Evolutionary conservation across 2,113 vertebrate genomes (phyloP).

Genomic region (Paratilapia polleni): DNA sequence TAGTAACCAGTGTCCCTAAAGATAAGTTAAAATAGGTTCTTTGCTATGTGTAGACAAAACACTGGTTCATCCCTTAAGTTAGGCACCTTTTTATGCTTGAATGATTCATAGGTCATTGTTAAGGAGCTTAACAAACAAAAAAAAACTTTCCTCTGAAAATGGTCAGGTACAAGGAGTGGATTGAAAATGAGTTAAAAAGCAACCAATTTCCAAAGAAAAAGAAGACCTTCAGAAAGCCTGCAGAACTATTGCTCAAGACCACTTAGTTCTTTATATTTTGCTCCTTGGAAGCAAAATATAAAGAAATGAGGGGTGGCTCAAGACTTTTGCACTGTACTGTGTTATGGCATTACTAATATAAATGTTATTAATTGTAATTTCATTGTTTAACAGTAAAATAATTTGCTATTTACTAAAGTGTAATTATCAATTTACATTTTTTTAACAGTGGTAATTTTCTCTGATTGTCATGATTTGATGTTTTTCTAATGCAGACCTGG

Average conservation of each 20-base stretch:
- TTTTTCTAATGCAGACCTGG: slow-evolving; percentile 84
- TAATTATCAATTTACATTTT: not conserved
- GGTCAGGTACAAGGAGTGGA: not conserved
- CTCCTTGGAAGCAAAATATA: not conserved
- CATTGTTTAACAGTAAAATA: not conserved
- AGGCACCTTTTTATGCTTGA: too few relatives aligned
- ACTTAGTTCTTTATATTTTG: too few relatives aligned
- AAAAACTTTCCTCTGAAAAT: too few relatives aligned
- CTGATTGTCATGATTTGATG: not conserved
- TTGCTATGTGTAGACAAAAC: too few relatives aligned
- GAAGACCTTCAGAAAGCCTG: too few relatives aligned
- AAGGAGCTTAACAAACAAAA: too few relatives aligned
- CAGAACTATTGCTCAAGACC: too few relatives aligned
- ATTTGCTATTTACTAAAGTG: too few relatives aligned
- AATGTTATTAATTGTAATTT: not conserved
- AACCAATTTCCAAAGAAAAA: not conserved
- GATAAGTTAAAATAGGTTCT: too few relatives aligned
- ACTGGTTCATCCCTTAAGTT: too few relatives aligned
- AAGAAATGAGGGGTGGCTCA: not conserved
- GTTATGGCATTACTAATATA: not conserved
- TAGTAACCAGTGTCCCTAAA: too few relatives aligned
- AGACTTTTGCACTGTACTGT: not conserved
- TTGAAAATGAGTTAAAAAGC: not conserved
- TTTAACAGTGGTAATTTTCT: not conserved
- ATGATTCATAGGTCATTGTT: too few relatives aligned